Conservation (phyloP, 2,797 vertebrate genomes). For the Gymnodraco acuticeps region DNA sequence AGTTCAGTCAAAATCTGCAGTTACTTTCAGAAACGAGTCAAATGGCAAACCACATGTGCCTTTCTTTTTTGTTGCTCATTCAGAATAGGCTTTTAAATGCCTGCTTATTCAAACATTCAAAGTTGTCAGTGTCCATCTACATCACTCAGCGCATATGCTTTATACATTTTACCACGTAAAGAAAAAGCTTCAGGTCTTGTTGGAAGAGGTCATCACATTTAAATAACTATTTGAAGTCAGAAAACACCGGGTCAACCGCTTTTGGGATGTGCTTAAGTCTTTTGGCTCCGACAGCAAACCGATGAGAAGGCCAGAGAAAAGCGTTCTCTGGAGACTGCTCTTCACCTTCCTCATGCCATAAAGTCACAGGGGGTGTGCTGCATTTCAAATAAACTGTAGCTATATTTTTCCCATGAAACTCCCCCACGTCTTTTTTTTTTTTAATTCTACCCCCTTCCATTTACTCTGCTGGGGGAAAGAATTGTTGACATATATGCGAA, state of each 20-base stretch:
- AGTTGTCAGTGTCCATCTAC: slow-evolving; percentile 49
- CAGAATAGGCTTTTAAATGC: slow-evolving; percentile 45
- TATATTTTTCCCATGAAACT: slow-evolving; percentile 55
- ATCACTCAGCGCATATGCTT: slow-evolving; percentile 51
- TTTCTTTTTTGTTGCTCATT: slow-evolving; percentile 33
- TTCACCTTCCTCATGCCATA: slow-evolving; percentile 40
- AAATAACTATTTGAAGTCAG: slow-evolving; percentile 51
- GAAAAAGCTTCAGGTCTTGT: slow-evolving; percentile 41
- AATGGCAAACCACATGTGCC: slow-evolving; percentile 49
- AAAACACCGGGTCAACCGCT: slow-evolving; percentile 36
- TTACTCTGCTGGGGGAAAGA: slow-evolving; percentile 37
- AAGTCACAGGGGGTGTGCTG: slow-evolving; percentile 50
- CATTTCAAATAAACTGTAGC: slow-evolving; percentile 63
- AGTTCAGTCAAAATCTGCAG: slow-evolving; percentile 36
- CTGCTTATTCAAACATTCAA: slow-evolving; percentile 54
- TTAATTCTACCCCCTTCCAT: slow-evolving; percentile 32
- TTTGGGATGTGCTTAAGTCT: slow-evolving; percentile 40
- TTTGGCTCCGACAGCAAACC: slow-evolving; percentile 27
- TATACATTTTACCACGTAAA: slow-evolving; percentile 28
- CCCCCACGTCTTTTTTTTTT: slow-evolving; percentile 39
- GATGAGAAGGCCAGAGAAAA: slow-evolving; percentile 16
- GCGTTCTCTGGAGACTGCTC: slow-evolving; percentile 32
- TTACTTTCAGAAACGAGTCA: slow-evolving; percentile 49
- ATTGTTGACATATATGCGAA: slow-evolving; percentile 78
- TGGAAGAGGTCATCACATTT: slow-evolving; percentile 32